Evolutionary conservation across 1,140 invertebrate species (phyloP).

Genomic region (Babylonia areolata): DNA sequence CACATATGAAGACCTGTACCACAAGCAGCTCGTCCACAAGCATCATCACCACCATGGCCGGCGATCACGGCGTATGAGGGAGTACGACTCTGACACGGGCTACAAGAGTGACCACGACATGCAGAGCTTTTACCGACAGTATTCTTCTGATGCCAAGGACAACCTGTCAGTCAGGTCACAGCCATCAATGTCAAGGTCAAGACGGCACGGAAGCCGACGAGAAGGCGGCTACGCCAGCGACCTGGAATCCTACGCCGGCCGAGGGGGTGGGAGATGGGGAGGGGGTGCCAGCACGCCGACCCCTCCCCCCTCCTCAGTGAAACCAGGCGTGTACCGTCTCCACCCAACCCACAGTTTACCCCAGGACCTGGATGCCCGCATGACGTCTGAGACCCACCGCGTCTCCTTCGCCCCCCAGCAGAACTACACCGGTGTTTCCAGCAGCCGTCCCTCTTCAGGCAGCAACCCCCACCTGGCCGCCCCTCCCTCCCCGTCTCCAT

Average conservation of each 20-base stretch:
- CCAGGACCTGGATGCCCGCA: slow-evolving; percentile 38
- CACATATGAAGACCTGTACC: slow-evolving; percentile 48
- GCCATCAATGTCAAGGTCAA: slow-evolving; percentile 34
- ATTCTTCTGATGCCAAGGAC: slow-evolving; percentile 35
- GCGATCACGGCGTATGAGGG: slow-evolving; percentile 54
- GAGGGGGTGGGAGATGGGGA: slow-evolving; percentile 28
- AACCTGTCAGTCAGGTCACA: slow-evolving; percentile 42
- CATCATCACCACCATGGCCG: slow-evolving; percentile 51
- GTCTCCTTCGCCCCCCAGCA: background rate
- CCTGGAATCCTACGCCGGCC: slow-evolving; percentile 61
- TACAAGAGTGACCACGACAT: slow-evolving; percentile 71
- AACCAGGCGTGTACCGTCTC: slow-evolving; percentile 41
- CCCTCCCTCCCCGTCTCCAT: slow-evolving; percentile 58
- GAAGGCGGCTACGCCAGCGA: slow-evolving; percentile 70
- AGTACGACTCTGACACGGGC: slow-evolving; percentile 74
- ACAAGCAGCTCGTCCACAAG: slow-evolving; percentile 47
- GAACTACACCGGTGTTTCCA: background rate
- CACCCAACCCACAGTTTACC: slow-evolving; percentile 55
- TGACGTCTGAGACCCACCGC: background rate
- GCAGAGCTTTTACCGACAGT: slow-evolving; percentile 50
- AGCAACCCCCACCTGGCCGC: slow-evolving; percentile 34
- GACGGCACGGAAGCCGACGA: slow-evolving; percentile 24
- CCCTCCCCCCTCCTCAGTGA: background rate
- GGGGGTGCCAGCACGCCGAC: slow-evolving; percentile 47
- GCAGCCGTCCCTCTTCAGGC: background rate